A percentile compares a stretch with the other conserved stretches of the same genome.
Evolutionary conservation across 2,113 vertebrate genomes (phyloP).

Genomic region (Pachycephala philippinensis): DNA sequence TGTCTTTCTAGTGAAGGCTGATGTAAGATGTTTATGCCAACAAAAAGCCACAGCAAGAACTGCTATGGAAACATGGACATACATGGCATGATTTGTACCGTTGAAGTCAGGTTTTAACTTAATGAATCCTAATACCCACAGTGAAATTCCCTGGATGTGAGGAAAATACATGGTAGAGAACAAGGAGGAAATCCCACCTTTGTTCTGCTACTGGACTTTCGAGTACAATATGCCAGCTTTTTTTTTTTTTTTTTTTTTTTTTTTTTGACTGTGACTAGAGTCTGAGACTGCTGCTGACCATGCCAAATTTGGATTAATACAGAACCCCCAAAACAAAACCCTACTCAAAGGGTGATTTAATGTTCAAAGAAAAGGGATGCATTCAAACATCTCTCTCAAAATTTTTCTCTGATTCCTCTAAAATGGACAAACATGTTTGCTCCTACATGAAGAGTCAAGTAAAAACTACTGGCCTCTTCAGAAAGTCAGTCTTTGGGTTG

Average conservation of each 20-base stretch:
- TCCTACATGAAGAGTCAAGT: conserved; percentile 6
- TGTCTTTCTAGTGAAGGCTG: neutral
- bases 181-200: neutral
- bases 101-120: neutral
- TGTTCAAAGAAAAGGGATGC: neutral
- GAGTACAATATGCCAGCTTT: neutral
- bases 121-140: neutral
- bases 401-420: neutral
- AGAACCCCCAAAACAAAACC: neutral
- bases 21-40: neutral
- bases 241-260: neutral
- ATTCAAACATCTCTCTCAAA: neutral
- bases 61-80: neutral
- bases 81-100: neutral
- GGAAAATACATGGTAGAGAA: neutral
- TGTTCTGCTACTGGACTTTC: neutral
- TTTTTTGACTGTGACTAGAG: neutral
- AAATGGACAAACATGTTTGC: neutral
- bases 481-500: neutral
- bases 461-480: neutral
- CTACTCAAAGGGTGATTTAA: neutral
- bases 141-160: neutral
- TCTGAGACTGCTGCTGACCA: neutral
- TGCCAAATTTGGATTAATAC: neutral
- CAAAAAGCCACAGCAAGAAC: neutral